phyloP scores from a whole-genome alignment of 2,797 vertebrate genomes.

The Gadopsis marmoratus region DNA sequence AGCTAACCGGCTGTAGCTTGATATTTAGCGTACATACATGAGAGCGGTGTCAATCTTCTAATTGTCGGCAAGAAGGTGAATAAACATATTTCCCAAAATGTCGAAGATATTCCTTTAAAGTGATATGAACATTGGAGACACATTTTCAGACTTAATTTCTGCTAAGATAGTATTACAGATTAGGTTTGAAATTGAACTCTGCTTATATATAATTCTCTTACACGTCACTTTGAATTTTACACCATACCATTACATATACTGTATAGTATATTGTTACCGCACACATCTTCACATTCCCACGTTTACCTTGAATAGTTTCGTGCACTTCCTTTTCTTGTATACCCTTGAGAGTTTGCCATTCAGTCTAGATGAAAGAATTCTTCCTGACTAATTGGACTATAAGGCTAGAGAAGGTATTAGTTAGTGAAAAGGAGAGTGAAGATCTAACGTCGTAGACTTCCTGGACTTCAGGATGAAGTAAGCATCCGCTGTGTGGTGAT shows the following conservation, averaged over 20 bases:
- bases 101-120: too few species aligned
- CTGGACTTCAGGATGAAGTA: slow-evolving; percentile 44
- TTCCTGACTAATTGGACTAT: slow-evolving; percentile 28
- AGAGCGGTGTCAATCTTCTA: not conserved
- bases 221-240: not conserved
- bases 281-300: slow-evolving; percentile 15
- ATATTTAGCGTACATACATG: not conserved
- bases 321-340: not conserved
- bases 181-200: not conserved
- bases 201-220: slow-evolving; percentile 11
- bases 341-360: not conserved
- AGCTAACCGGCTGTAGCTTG: not conserved
- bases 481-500: slow-evolving; percentile 51
- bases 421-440: slow-evolving; percentile 1
- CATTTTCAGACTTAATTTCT: not conserved
- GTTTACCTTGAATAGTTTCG: not conserved
- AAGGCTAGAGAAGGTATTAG: not conserved
- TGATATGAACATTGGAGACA: not conserved
- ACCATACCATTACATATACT: not conserved
- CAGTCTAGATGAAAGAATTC: slow-evolving; percentile 15
- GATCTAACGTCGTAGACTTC: slow-evolving; percentile 46
- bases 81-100: not conserved
- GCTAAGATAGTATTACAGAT: not conserved
- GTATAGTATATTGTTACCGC: not conserved
- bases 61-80: not conserved